Percentiles rank a stretch among this genome's conserved stretches.
These are phyloP conservation scores for Andricus curvator DNA, from an alignment of 2,888 invertebrate species.

Conservation along the genomic window DNA sequence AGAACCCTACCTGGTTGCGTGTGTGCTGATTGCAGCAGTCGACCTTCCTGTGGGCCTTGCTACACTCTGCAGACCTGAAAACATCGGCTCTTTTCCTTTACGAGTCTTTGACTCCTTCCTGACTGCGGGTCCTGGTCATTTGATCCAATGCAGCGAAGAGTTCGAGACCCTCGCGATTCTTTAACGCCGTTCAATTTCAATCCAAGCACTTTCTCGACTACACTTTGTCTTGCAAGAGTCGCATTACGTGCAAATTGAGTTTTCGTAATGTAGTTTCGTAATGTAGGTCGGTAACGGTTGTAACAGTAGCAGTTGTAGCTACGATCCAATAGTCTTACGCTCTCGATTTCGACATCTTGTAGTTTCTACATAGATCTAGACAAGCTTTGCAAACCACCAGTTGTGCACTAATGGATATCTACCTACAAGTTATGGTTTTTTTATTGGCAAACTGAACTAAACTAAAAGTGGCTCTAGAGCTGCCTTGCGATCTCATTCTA, in stretches of 20 bases:
- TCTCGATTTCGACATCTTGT: constrained; percentile 26
- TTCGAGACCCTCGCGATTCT: not conserved
- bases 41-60: constrained; percentile 74
- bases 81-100: constrained; percentile 58
- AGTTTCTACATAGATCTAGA: constrained; percentile 1
- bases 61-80: constrained; percentile 69
- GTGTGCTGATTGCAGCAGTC: constrained; percentile 63
- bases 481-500: not conserved
- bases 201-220: constrained; percentile 15
- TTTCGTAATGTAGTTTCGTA: constrained; percentile 38
- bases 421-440: not conserved
- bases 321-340: constrained; percentile 19
- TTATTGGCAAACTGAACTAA: not conserved
- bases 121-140: constrained; percentile 27
- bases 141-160: not conserved
- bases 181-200: not conserved
- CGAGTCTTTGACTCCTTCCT: constrained; percentile 52
- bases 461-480: not conserved
- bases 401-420: not conserved
- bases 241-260: constrained; percentile 24
- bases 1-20: constrained; percentile 53
- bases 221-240: not conserved
- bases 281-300: constrained; percentile 39
- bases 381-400: not conserved
- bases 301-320: constrained; percentile 39